phyloP scores from a whole-genome alignment of 2,797 vertebrate species.

The Kryptopterus vitreolus region DNA sequence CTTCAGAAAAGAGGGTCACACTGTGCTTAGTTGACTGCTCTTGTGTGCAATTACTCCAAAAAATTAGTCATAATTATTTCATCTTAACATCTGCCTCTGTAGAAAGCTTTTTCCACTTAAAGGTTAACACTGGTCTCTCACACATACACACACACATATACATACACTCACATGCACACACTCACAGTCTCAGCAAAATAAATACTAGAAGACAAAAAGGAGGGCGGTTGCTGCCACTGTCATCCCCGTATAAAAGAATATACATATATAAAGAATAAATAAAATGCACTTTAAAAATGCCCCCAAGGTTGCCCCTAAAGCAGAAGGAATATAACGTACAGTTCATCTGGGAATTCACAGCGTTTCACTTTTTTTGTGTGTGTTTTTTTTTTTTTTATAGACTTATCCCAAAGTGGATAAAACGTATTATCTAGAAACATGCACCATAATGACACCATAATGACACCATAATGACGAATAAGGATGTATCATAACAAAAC shows the following conservation, averaged over 20 bases:
- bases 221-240: background rate
- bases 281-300: background rate
- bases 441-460: no score
- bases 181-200: background rate
- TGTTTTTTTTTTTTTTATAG: no score
- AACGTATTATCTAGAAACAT: no score
- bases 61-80: slow-evolving; percentile 52
- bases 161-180: background rate
- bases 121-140: slow-evolving; percentile 32
- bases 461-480: no score
- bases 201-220: no score
- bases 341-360: no score
- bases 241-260: background rate
- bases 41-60: slow-evolving; percentile 48
- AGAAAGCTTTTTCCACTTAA: slow-evolving; percentile 18
- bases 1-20: slow-evolving; percentile 46
- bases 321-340: background rate
- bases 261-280: no score
- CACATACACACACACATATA: background rate
- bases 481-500: no score
- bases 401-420: no score
- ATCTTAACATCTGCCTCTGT: slow-evolving; percentile 36
- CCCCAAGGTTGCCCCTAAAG: background rate
- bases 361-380: no score
- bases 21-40: slow-evolving; percentile 34